Evolutionary conservation across 2,797 vertebrate genomes (phyloP), one percentile per base, ranked within the genome.

Genomic region (Onychomys arenicola): DNA sequence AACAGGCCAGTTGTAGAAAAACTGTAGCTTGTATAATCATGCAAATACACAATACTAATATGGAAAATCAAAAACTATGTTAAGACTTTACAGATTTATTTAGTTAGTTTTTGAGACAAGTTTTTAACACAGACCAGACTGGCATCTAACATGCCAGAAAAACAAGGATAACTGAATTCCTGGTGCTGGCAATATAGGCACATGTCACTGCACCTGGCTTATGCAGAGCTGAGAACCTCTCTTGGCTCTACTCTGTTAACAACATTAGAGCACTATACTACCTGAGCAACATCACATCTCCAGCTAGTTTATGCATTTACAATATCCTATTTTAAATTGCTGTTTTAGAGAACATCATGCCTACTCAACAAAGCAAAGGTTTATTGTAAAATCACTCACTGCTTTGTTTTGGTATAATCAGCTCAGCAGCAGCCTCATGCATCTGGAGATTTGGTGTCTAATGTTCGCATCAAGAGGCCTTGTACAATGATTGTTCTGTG

Each of bases 341-440:
- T 32, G 25, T 63, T 49, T 59, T 37, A 19, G 32, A 61, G 43
- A 71, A 57, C 10, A 12, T 27, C 9, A 21, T 49, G 2, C 52
- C 25, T 63, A 63, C 57, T 83, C 40, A 40, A 34, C 19, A 25
- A 52, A 89, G 6, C 14, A n/a, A 76, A 82, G 9, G 0, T 19
- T 82, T 32, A 83, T 2, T 55, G 29, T 34, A 25, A 2, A 21
- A 49, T 71, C 23, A 59, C 27, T 46, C 9, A 75, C 12, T 63
- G 40, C 27, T 75, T 63, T 37, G 4, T 65, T 76, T 34, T 17
- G 4, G 17, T 34, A 4, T 19, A 37, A 63, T 57, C n/a, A 80
- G 4, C 6, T 40, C 11, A 9, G 2, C 4, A 43, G 17, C 12
- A 55, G 8, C 1, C n/a, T 75, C 19, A 25, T 14, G 12, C 4